phyloP scores from a whole-genome alignment of 1,140 invertebrate genomes.

The Cherax quadricarinatus region DNA sequence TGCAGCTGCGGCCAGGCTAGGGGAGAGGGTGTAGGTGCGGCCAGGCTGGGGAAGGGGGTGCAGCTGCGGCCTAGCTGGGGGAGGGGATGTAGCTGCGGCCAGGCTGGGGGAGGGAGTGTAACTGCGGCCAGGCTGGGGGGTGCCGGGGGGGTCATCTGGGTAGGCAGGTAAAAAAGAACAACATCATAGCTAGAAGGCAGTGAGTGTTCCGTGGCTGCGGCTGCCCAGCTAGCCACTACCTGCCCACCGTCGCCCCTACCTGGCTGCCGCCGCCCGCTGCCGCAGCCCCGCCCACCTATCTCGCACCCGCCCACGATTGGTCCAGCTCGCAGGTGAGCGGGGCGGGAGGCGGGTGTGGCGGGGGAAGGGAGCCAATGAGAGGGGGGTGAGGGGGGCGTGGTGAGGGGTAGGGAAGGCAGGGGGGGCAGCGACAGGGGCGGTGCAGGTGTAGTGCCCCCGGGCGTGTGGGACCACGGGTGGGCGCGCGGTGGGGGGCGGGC shows the following conservation, averaged over 20 bases:
- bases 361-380: conserved; percentile 4
- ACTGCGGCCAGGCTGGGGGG: not conserved
- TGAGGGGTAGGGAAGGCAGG: not conserved
- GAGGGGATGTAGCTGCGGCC: not conserved
- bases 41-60: not conserved
- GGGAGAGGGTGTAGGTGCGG: not conserved
- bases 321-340: not conserved
- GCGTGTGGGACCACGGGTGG: conserved; percentile 41
- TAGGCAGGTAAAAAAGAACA: conserved; percentile 8
- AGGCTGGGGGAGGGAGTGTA: not conserved
- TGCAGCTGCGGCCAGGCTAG: not conserved
- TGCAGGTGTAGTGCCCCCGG: conserved; percentile 21
- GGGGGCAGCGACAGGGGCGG: not conserved
- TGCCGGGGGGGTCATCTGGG: not conserved
- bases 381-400: not conserved
- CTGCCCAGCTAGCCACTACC: not conserved
- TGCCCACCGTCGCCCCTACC: not conserved
- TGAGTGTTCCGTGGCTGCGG: conserved; percentile 42
- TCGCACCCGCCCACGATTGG: not conserved
- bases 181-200: conserved; percentile 56
- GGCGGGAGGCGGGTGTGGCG: not conserved
- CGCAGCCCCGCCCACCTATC: conserved; percentile 1
- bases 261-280: conserved; percentile 18
- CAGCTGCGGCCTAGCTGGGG: not conserved
- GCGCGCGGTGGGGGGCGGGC: conserved; percentile 56